A percentile compares a stretch with the other conserved stretches of the same genome.
Conservation (phyloP, 2,797 vertebrate species). For the Argentina silus region DNA sequence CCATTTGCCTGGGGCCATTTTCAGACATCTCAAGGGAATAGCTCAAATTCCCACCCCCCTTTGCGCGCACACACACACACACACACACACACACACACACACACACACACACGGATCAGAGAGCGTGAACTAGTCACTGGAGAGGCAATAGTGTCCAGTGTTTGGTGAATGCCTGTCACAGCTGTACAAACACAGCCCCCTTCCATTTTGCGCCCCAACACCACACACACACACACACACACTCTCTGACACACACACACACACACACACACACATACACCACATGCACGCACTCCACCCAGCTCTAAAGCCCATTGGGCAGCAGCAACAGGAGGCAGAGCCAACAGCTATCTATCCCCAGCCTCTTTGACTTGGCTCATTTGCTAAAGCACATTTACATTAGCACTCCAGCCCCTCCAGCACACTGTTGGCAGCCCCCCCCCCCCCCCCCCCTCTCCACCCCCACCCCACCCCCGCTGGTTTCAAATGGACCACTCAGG, state of each 20-base stretch:
- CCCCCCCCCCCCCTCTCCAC: neutral
- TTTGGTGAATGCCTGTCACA: constrained; percentile 55
- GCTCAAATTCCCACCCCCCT: constrained; percentile 29
- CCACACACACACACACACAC: neutral
- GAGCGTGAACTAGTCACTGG: constrained; percentile 58
- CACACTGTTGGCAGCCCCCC: constrained; percentile 14
- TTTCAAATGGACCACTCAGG: constrained; percentile 50
- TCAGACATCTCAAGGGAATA: constrained; percentile 57
- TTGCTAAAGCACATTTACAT: constrained; percentile 61
- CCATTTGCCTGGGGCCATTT: constrained; percentile 65
- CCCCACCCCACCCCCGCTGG: constrained; percentile 9
- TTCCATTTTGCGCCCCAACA: too few relatives aligned
- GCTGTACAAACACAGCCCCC: constrained; percentile 62
- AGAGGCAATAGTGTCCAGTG: constrained; percentile 59
- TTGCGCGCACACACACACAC: constrained; percentile 23
- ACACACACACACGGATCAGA: constrained; percentile 29
- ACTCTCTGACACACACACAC: constrained; percentile 1
- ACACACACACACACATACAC: too few relatives aligned
- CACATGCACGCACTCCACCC: too few relatives aligned
- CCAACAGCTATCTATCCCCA: constrained; percentile 34
- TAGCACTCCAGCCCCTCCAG: constrained; percentile 25
- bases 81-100: constrained; percentile 37
- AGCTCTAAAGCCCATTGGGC: constrained; percentile 34
- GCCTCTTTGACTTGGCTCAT: constrained; percentile 57
- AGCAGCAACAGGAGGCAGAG: constrained; percentile 25